A percentile compares a stretch with the other conserved stretches of the same genome.
phyloP scores from a whole-genome alignment of 1,140 invertebrate species.

The Campodea augens region DNA sequence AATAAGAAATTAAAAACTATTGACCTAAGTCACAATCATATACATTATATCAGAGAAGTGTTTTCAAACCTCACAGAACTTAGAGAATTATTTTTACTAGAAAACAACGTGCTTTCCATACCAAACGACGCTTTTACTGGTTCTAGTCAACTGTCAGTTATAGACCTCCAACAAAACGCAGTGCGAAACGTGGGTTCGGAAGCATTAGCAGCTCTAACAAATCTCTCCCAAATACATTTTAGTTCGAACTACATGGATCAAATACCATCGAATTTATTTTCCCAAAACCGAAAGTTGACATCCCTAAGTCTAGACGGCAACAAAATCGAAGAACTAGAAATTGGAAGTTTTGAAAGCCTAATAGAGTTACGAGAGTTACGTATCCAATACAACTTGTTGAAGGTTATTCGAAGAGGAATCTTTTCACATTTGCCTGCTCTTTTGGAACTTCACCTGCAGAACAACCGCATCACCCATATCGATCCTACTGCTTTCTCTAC shows the following conservation, averaged over 20 bases:
- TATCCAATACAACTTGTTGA: slow-evolving; percentile 48
- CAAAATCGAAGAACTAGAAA: slow-evolving; percentile 56
- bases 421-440: slow-evolving; percentile 59
- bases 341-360: slow-evolving; percentile 54
- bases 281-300: slow-evolving; percentile 47
- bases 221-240: slow-evolving; percentile 62
- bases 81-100: slow-evolving; percentile 61
- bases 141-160: slow-evolving; percentile 49
- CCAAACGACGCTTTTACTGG: slow-evolving; percentile 59
- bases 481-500: slow-evolving; percentile 64
- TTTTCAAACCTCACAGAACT: slow-evolving; percentile 59
- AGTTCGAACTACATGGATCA: slow-evolving; percentile 66
- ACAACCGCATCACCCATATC: slow-evolving; percentile 61
- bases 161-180: slow-evolving; percentile 74
- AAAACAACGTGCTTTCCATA: slow-evolving; percentile 75
- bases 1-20: slow-evolving; percentile 57
- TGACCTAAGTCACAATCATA: slow-evolving; percentile 72
- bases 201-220: slow-evolving; percentile 45
- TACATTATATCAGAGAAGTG: slow-evolving; percentile 60
- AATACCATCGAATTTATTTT: slow-evolving; percentile 50
- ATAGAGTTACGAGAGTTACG: slow-evolving; percentile 57
- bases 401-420: slow-evolving; percentile 48
- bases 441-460: slow-evolving; percentile 67
- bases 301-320: slow-evolving; percentile 82
- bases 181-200: slow-evolving; percentile 51